Conservation (phyloP, 2,888 invertebrate species). For the Drosophila seclusa region DNA sequence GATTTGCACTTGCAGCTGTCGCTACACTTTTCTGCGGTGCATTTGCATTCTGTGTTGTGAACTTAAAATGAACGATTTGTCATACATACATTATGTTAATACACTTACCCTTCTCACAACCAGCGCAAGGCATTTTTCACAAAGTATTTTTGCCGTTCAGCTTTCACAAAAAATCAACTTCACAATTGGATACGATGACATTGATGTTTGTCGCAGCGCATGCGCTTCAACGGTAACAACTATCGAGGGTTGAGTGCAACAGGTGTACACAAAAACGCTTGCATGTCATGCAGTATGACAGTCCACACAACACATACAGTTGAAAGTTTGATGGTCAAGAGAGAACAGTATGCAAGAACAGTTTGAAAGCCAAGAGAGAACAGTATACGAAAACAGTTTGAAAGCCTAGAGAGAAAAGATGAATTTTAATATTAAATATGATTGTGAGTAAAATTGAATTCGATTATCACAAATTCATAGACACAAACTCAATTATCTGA, state of each 20-base stretch:
- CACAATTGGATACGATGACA: not conserved
- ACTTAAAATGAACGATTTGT: not conserved
- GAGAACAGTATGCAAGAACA: not conserved
- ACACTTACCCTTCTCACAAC: conserved; percentile 73
- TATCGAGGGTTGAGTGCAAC: conserved; percentile 4
- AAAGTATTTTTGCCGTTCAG: not conserved
- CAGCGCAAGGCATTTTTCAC: conserved; percentile 75
- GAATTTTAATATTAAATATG: not conserved
- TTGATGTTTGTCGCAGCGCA: conserved; percentile 40
- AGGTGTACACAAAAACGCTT: not conserved
- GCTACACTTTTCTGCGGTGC: conserved; percentile 80
- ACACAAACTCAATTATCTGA: not conserved
- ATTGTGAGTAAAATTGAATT: not conserved
- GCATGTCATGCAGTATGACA: not conserved
- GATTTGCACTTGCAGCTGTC: conserved; percentile 80
- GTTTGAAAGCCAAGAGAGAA: not conserved
- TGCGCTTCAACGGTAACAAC: conserved; percentile 31
- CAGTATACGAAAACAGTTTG: not conserved
- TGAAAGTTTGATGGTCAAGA: not conserved
- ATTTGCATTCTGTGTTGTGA: conserved; percentile 78
- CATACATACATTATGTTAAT: not conserved
- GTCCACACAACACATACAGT: not conserved
- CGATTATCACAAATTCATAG: not conserved
- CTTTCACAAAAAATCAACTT: not conserved
- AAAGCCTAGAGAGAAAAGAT: not conserved